Conservation (phyloP, 1,140 invertebrate genomes). For the Apis dorsata region DNA sequence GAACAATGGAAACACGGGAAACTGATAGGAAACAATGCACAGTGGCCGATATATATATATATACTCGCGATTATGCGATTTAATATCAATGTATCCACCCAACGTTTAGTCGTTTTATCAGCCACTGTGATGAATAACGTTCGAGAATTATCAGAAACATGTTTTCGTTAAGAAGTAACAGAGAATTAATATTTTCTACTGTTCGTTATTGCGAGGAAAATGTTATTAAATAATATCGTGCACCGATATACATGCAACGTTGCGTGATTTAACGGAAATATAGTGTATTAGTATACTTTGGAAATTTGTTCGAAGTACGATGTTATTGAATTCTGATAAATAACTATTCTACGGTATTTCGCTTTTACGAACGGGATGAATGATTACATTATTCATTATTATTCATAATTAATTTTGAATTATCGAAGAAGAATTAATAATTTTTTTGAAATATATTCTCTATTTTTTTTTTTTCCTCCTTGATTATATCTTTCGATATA, state of each 20-base stretch:
- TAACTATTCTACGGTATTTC: not conserved
- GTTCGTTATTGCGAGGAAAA: not conserved
- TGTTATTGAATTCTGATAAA: conserved; percentile 13
- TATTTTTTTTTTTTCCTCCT: too few species aligned
- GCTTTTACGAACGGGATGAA: too few species aligned
- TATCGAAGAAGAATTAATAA: too few species aligned
- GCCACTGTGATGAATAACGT: not conserved
- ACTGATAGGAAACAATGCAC: not conserved
- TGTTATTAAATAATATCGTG: conserved; percentile 29
- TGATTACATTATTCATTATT: not conserved
- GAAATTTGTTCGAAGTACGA: not conserved
- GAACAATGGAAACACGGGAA: not conserved
- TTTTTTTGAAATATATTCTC: too few species aligned
- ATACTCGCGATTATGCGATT: not conserved
- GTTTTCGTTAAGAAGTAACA: not conserved
- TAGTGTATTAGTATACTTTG: not conserved
- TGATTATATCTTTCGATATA: too few species aligned
- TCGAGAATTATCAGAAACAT: not conserved
- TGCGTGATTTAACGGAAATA: conserved; percentile 28
- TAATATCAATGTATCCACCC: not conserved
- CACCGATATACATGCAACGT: not conserved
- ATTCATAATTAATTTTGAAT: too few species aligned
- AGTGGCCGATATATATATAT: too few species aligned
- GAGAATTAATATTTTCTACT: not conserved
- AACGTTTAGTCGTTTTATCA: not conserved